Evolutionary conservation across 2,888 invertebrate genomes (phyloP), one percentile per base, ranked within the genome.

Genomic region (Emesis furor): DNA sequence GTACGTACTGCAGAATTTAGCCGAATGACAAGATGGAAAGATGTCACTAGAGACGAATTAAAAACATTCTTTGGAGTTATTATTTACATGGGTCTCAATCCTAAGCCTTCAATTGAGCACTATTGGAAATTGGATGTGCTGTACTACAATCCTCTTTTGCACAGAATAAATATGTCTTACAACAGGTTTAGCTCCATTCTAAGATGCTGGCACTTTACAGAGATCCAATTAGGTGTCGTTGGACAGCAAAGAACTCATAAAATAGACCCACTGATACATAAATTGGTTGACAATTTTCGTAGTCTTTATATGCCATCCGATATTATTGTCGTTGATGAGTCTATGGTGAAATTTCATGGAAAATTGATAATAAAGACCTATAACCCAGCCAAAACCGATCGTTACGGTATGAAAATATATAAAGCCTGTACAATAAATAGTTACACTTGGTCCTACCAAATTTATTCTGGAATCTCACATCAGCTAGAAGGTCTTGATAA

Each of bases 21-120:
- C 55, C 24, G 85, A 69, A 88, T 85, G 84, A 79, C 78, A 35
- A 83, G 84, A 72, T 87, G 85, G 86, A 86, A 82, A 87, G 84
- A 86, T 46, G 86, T 86, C 46, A 80, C 68, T 79, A 86, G 68
- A 78, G 72, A 78, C 42, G 78, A 82, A 35, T 35, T 82, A 71
- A 85, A 82, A 79, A 79, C 12, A 37, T 76, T 79, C 72, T 82
- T 82, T 76, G 84, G 81, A 12, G 73, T 84, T 10, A 78, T 83
- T 59, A 76, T 84, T 1, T 79, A 78, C 73, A 82, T 82, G 82
- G 82, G 78, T 55, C 77, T 85, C 51, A 76, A 79, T 78, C 78
- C 82, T 67, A 81, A 81, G 46, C 73, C 80, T 12, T 78, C 82
- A 7, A 81, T 78, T 59, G 79, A 79, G 55, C 75, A 82, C 55